Evolutionary conservation across 2,888 invertebrate species (phyloP).

Genomic region (Drosophila testacea): DNA sequence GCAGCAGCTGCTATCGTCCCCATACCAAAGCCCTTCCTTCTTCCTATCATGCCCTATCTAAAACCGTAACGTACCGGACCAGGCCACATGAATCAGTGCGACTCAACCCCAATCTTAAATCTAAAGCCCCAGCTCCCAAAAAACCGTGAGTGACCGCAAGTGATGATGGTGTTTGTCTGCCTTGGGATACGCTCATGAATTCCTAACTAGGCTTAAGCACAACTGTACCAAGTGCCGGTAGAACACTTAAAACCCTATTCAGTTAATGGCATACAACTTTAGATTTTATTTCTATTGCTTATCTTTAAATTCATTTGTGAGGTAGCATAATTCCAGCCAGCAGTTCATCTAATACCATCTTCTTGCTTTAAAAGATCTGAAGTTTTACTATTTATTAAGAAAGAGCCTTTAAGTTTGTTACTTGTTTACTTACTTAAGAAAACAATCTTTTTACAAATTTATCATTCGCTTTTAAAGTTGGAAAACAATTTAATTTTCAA

Average conservation of each 20-base stretch:
- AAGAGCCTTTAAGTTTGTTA: too few species aligned
- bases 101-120: slow-evolving; percentile 1
- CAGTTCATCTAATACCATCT: too few species aligned
- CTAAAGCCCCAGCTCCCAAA: slow-evolving; percentile 6
- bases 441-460: too few species aligned
- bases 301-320: background rate
- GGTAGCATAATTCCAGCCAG: background rate
- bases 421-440: too few species aligned
- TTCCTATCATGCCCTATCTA: background rate
- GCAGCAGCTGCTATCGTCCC: slow-evolving; percentile 53
- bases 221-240: slow-evolving; percentile 38
- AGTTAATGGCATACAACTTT: slow-evolving; percentile 15
- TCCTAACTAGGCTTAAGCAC: slow-evolving; percentile 40
- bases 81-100: slow-evolving; percentile 50
- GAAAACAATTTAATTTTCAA: too few species aligned
- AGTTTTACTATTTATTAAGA: too few species aligned
- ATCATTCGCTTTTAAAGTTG: too few species aligned
- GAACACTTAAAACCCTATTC: slow-evolving; percentile 17
- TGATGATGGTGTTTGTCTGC: slow-evolving; percentile 52
- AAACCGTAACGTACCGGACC: slow-evolving; percentile 1
- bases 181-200: slow-evolving; percentile 38
- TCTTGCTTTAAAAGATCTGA: too few species aligned
- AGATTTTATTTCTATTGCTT: slow-evolving; percentile 15
- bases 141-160: slow-evolving; percentile 63
- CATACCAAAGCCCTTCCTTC: slow-evolving; percentile 9